These are phyloP conservation scores for Phenacoccus solenopsis DNA, from an alignment of 1,140 invertebrate genomes.

Conservation along the genomic window DNA sequence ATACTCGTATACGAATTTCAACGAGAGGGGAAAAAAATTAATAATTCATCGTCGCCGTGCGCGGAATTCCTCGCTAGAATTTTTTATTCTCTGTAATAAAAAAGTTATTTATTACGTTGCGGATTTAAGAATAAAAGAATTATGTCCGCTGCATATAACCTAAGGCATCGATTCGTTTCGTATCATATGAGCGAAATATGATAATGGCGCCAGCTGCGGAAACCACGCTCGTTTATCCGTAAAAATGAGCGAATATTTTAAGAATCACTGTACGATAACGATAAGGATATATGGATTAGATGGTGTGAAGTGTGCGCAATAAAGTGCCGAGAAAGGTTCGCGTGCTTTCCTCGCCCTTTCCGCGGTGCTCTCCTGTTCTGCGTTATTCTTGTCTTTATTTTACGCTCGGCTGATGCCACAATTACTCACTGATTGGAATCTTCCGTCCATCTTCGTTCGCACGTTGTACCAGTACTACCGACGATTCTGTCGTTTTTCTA, in stretches of 20 bases:
- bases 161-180: neutral
- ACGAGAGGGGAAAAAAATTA: neutral
- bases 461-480: too few relatives aligned
- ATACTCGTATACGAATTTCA: neutral
- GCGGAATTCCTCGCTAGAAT: neutral
- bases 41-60: neutral
- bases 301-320: too few relatives aligned
- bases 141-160: neutral
- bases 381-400: neutral
- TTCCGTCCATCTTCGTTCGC: neutral
- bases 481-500: too few relatives aligned
- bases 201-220: too few relatives aligned
- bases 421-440: neutral
- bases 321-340: neutral
- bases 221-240: too few relatives aligned
- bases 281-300: too few relatives aligned
- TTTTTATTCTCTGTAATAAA: neutral
- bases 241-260: too few relatives aligned
- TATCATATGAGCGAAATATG: neutral
- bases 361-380: too few relatives aligned
- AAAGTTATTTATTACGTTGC: neutral
- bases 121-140: neutral
- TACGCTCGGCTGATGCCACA: neutral
- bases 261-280: too few relatives aligned
- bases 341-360: neutral